Evolutionary conservation across 2,113 vertebrate species (phyloP), one percentile per base, ranked within the genome.

Genomic region (Gavia stellata): DNA sequence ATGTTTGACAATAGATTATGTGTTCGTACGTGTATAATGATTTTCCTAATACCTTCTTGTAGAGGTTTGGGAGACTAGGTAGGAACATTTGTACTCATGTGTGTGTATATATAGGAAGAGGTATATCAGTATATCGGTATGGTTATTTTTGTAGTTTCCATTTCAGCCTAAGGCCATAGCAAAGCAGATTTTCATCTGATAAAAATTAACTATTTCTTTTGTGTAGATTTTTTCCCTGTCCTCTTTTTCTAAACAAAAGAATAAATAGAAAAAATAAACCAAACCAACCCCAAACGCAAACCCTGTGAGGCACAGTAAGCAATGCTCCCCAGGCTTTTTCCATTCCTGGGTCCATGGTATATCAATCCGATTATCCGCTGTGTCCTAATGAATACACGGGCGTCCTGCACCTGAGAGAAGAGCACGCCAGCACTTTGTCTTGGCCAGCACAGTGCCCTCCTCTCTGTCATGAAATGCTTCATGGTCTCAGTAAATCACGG

Each of bases 91-190:
- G 18, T 55, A 28, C 24, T 66, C 12, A 2, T 47, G 17, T 12
- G 12, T 12, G 12, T 65, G 4, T 40, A 3, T 44, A 10, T 73
- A 19, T 25, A 83, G 5, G 17, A 90, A 79, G 33, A 81, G 14
- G 3, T 18, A 5, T 38, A 45, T 29, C 0, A 13, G 3, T 18
- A 5, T 38, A 45, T 29, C 0, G 0, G 12, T 42, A 17, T 34
- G 31, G 10, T 52, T 75, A n/a, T n/a, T n/a, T n/a, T n/a, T n/a
- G n/a, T n/a, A 45, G 38, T 53, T 84, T 40, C 59, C 14, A 7
- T 87, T 75, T 84, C 26, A 50, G 33, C 29, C 36, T 44, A 62
- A 62, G 45, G 25, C 12, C 17, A 61, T 1, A 62, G 29, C 40
- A 68, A 80, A 70, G 14, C n/a, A 55, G 49, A 29, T 65, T 74